Percentiles rank a stretch among this genome's conserved stretches.
Conservation (phyloP, 92 coral and sea anemone species). For the Epizoanthus scotinus region DNA sequence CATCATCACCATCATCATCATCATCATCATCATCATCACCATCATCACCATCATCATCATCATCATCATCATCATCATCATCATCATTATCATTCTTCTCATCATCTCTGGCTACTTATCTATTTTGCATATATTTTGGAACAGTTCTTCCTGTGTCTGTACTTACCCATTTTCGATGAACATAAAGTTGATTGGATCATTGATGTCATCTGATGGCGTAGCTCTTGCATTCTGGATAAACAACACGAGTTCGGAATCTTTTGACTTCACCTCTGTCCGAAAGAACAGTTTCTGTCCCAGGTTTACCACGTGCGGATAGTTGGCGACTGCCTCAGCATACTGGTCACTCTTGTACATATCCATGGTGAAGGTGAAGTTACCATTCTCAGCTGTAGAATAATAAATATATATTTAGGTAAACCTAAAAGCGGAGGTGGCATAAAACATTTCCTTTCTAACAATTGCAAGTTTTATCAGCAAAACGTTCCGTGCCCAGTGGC, state of each 20-base stretch:
- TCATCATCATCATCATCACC: background rate
- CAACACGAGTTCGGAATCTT: slow-evolving; percentile 73
- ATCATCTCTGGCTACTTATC: background rate
- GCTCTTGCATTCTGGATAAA: slow-evolving; percentile 68
- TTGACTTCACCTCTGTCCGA: slow-evolving; percentile 54
- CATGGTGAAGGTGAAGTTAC: slow-evolving; percentile 81
- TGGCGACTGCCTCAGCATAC: slow-evolving; percentile 41
- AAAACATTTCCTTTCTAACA: too few species aligned
- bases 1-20: background rate
- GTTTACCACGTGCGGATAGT: slow-evolving; percentile 57
- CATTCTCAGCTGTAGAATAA: slow-evolving; percentile 61
- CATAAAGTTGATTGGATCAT: slow-evolving; percentile 4
- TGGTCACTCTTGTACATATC: slow-evolving; percentile 59
- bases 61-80: background rate
- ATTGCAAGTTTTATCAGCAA: too few species aligned
- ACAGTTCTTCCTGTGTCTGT: background rate
- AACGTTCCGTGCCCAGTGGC: too few species aligned
- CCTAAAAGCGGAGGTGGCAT: too few species aligned
- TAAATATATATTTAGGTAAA: too few species aligned
- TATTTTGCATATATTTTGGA: too few species aligned
- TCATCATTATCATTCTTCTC: background rate
- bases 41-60: background rate
- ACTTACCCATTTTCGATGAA: slow-evolving; percentile 69
- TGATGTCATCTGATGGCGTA: slow-evolving; percentile 54
- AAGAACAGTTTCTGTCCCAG: slow-evolving; percentile 50